phyloP scores from a whole-genome alignment of 1,140 invertebrate species.

The Oncopeltus fasciatus region DNA sequence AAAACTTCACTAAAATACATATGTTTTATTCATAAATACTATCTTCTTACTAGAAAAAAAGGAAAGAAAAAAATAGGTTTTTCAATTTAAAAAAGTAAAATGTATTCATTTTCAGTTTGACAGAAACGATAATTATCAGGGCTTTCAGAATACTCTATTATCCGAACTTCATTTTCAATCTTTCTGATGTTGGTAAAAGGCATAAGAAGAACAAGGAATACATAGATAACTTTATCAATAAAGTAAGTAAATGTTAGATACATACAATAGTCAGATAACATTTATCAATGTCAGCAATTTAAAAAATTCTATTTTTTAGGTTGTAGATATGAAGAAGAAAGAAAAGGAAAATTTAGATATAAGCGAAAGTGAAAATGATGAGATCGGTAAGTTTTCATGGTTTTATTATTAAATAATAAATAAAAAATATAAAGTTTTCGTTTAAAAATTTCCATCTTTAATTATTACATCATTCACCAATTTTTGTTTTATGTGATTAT shows the following conservation, averaged over 20 bases:
- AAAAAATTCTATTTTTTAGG: not conserved
- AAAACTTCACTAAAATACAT: too few relatives aligned
- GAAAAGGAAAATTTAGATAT: not conserved
- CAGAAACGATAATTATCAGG: conserved; percentile 4
- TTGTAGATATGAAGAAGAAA: not conserved
- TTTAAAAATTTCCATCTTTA: too few relatives aligned
- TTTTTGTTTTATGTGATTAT: too few relatives aligned
- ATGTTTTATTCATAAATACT: too few relatives aligned
- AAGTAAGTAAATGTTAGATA: not conserved
- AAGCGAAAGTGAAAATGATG: too few relatives aligned
- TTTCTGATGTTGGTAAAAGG: not conserved
- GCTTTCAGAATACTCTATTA: not conserved
- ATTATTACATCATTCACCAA: too few relatives aligned
- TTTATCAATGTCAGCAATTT: not conserved
- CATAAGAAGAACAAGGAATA: not conserved
- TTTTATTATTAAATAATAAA: too few relatives aligned
- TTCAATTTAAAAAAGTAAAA: too few relatives aligned
- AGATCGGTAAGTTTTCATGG: too few relatives aligned
- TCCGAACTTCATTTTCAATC: not conserved
- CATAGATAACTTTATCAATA: not conserved
- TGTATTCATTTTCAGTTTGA: not conserved
- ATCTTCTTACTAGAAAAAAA: too few relatives aligned
- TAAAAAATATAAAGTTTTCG: too few relatives aligned
- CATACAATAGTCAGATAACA: not conserved
- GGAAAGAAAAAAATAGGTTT: too few relatives aligned